Percentiles rank a stretch among this genome's conserved stretches.
phyloP scores from a whole-genome alignment of 2,113 vertebrate genomes.

The Cyrtonyx montezumae region DNA sequence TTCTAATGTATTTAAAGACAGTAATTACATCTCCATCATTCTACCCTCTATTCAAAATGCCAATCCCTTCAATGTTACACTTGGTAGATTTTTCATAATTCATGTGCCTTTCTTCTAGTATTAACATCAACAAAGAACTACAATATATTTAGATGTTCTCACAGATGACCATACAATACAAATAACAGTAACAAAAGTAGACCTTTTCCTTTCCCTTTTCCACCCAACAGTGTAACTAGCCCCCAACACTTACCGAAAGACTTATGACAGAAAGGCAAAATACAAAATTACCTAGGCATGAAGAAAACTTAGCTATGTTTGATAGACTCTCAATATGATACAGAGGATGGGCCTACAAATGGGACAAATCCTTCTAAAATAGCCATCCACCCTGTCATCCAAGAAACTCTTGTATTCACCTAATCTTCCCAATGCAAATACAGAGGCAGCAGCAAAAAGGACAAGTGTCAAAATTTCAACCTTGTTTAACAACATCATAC shows the following conservation, averaged over 20 bases:
- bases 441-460: not conserved
- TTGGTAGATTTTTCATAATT: not conserved
- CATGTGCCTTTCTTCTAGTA: not conserved
- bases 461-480: not conserved
- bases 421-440: not conserved
- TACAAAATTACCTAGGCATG: not conserved
- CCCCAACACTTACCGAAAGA: not conserved
- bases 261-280: not conserved
- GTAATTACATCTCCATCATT: accelerated
- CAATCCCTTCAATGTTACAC: not conserved
- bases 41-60: not conserved
- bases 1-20: not conserved
- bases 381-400: not conserved
- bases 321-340: not conserved
- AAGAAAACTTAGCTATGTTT: not conserved
- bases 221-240: not conserved
- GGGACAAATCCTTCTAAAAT: not conserved
- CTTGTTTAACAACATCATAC: not conserved
- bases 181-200: not conserved
- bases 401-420: not conserved
- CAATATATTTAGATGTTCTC: not conserved
- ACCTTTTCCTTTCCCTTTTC: not conserved
- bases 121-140: not conserved
- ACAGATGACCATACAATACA: not conserved
- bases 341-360: not conserved